Percentiles rank a stretch among this genome's conserved stretches.
These are phyloP conservation scores for Fukomys damarensis DNA, from an alignment of 2,113 vertebrate species.

Conservation along the genomic window DNA sequence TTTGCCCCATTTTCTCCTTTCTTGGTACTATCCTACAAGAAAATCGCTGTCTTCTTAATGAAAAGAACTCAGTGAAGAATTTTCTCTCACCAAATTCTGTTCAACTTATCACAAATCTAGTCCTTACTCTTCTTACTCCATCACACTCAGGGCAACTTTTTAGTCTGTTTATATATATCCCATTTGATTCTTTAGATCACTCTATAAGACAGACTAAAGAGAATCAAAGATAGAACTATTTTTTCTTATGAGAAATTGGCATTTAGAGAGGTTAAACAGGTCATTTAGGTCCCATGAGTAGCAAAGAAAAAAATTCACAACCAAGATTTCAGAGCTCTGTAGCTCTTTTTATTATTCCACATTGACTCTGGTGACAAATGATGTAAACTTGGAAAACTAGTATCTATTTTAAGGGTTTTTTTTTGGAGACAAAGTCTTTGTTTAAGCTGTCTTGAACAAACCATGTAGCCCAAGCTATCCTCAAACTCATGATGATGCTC, in stretches of 20 bases:
- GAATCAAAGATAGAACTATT: too few species aligned
- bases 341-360: background rate
- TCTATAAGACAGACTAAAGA: background rate
- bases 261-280: background rate
- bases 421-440: background rate
- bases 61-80: conserved; percentile 20
- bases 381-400: background rate
- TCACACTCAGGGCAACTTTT: background rate
- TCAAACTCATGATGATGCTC: background rate
- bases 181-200: background rate
- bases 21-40: background rate
- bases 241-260: background rate
- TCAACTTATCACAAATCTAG: conserved; percentile 26
- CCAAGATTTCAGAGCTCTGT: background rate
- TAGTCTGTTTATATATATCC: background rate
- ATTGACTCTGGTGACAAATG: background rate
- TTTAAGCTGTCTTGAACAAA: background rate
- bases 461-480: background rate
- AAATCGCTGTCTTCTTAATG: background rate
- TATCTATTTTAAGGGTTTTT: background rate
- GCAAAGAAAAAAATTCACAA: conserved; percentile 7
- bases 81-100: conserved; percentile 16
- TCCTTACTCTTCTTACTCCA: background rate
- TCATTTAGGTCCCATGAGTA: background rate
- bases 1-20: conserved; percentile 14